Evolutionary conservation across 2,888 invertebrate species (phyloP).

Genomic region (Xylota sylvarum): DNA sequence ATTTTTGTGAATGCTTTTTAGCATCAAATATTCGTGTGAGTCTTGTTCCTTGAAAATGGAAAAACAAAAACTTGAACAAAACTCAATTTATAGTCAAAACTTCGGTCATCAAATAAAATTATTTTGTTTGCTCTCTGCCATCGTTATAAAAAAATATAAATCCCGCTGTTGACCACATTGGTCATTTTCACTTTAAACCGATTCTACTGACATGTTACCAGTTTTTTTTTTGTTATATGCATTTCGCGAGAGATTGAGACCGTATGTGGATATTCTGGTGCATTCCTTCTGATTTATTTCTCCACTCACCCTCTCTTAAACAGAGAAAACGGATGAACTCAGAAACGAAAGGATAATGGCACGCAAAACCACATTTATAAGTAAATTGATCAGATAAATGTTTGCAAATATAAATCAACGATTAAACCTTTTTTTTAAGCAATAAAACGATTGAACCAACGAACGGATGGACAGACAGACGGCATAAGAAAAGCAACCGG

Average conservation of each 20-base stretch:
- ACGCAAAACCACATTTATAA: slow-evolving; percentile 75
- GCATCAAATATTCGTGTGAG: slow-evolving; percentile 9
- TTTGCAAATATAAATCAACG: slow-evolving; percentile 77
- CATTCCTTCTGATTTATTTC: slow-evolving; percentile 46
- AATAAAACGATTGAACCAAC: slow-evolving; percentile 5
- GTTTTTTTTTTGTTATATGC: not conserved
- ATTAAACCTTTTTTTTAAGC: slow-evolving; percentile 51
- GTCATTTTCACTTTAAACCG: slow-evolving; percentile 59
- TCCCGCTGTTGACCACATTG: slow-evolving; percentile 54
- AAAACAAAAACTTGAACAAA: slow-evolving; percentile 14
- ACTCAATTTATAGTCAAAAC: slow-evolving; percentile 29
- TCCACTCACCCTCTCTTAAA: not conserved
- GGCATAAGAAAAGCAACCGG: slow-evolving; percentile 9
- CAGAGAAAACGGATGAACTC: slow-evolving; percentile 25
- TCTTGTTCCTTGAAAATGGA: not conserved
- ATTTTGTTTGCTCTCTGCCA: slow-evolving; percentile 16
- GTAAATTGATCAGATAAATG: slow-evolving; percentile 78
- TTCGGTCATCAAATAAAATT: slow-evolving; percentile 7
- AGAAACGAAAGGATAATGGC: slow-evolving; percentile 50
- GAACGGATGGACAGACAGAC: not conserved
- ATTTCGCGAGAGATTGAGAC: slow-evolving; percentile 39
- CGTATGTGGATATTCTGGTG: slow-evolving; percentile 9
- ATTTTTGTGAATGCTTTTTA: slow-evolving; percentile 1
- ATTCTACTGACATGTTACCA: slow-evolving; percentile 40
- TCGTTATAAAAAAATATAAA: not conserved